Evolutionary conservation across 2,888 invertebrate species (phyloP).

Genomic region (Rotaria socialis): DNA sequence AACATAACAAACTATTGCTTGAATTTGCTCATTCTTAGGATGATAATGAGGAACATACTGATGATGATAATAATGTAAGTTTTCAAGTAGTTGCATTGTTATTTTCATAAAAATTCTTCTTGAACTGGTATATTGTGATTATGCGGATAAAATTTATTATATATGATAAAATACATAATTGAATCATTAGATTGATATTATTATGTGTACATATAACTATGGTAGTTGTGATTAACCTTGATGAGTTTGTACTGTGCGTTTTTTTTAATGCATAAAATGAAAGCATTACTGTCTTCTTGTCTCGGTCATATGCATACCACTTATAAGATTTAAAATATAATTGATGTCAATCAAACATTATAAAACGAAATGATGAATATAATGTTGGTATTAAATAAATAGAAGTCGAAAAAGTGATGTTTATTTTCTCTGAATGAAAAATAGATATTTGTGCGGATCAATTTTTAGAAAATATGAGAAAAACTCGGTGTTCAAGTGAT

Average conservation of each 20-base stretch:
- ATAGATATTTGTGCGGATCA: not conserved
- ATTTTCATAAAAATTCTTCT: not conserved
- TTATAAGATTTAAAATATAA: not conserved
- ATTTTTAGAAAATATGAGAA: not conserved
- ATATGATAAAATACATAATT: not conserved
- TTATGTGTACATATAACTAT: not conserved
- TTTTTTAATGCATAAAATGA: not conserved
- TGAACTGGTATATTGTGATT: not conserved
- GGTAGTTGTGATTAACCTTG: not conserved
- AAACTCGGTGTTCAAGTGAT: not conserved
- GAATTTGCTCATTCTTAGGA: not conserved
- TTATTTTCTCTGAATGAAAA: not conserved
- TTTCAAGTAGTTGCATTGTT: not conserved
- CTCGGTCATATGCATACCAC: not conserved
- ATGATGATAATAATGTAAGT: not conserved
- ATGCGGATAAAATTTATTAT: not conserved
- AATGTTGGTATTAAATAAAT: not conserved
- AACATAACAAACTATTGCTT: not conserved
- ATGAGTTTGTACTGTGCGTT: not conserved
- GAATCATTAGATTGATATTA: not conserved
- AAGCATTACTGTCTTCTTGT: not conserved
- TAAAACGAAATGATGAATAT: not conserved
- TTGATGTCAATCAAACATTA: not conserved
- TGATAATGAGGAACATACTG: not conserved
- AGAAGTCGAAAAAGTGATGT: not conserved